These are phyloP conservation scores for Pteruthius melanotis DNA, from an alignment of 2,113 vertebrate genomes.

Conservation along the genomic window DNA sequence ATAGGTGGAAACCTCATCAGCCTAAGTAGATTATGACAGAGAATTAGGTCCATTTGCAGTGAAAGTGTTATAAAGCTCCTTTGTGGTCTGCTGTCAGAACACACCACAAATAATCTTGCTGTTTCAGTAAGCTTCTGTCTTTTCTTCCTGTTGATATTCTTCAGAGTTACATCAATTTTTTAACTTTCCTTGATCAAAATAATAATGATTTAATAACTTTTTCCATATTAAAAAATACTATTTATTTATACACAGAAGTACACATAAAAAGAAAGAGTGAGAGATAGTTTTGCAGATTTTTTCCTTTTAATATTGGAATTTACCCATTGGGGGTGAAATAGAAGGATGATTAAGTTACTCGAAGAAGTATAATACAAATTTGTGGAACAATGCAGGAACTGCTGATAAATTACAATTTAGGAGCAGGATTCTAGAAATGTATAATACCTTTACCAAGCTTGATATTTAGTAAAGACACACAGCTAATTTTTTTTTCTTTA, in stretches of 20 bases:
- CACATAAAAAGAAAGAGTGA: not conserved
- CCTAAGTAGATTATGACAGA: not conserved
- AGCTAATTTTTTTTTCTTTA: not conserved
- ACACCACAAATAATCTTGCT: not conserved
- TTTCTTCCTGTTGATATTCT: not conserved
- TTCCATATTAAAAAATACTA: not conserved
- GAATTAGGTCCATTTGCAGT: conserved; percentile 36
- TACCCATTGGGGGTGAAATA: not conserved
- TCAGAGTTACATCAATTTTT: not conserved
- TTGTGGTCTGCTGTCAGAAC: not conserved
- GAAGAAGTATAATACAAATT: not conserved
- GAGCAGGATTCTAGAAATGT: not conserved
- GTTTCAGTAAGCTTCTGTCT: not conserved
- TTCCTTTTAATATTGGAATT: not conserved
- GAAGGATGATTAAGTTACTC: not conserved
- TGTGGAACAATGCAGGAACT: not conserved
- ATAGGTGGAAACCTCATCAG: not conserved
- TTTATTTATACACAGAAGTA: not conserved
- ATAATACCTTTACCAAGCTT: not conserved
- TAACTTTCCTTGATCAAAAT: not conserved
- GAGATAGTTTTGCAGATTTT: not conserved
- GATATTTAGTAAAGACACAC: not conserved
- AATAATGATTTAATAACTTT: not conserved
- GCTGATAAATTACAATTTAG: not conserved
- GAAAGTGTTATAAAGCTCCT: not conserved